Base-by-base conservation (phyloP, 2,797 vertebrate species). In the Acridotheres tristis region DNA sequence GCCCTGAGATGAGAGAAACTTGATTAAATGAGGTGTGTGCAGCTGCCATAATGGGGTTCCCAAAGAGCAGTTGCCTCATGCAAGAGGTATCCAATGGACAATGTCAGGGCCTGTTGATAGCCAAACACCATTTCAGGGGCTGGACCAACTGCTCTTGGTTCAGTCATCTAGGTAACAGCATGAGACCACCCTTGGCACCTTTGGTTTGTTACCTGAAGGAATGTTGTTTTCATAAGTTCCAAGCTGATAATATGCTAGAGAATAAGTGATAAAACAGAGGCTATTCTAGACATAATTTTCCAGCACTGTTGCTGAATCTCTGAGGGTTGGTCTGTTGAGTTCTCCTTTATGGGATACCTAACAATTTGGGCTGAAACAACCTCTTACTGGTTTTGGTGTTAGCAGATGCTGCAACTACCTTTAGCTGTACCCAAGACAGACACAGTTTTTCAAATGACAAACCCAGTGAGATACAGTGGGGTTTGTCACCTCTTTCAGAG, bases 141-240 rank as follows among this genome's bases (percentile, higher is more conserved):
- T 76, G 30, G 19, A 43, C 16, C 20, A 45, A 26, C 57, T 43
- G 74, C 0, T 3, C 20, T 62, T 36, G 21, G 5, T 66, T 20
- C 17, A 12, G 34, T 71, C n/a, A 17, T 42, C 34, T 34, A 7
- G 12, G 13, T 50, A 54, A 29, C 50, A 65, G 62, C 13, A 9
- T 45, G 48, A 66, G 50, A 73, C 9, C 40, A 38, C 21, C 9
- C 16, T 40, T 30, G 50, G 48, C 61, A 36, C 32, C 15, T 92
- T 42, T 23, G 21, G 4, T 63, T 53, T 74, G 36, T 72, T 40
- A 32, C 7, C 42, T 47, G 65, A 54, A 77, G 19, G 36, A 72
- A 15, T 0, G 0, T 74, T 2, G 1, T 67, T 42, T 26, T 80
- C 14, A 0, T 5, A 27, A 65, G n/a, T 68, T 40, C 23, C 38